Conservation (phyloP, 2,888 invertebrate genomes). For the Allygus modestus region DNA sequence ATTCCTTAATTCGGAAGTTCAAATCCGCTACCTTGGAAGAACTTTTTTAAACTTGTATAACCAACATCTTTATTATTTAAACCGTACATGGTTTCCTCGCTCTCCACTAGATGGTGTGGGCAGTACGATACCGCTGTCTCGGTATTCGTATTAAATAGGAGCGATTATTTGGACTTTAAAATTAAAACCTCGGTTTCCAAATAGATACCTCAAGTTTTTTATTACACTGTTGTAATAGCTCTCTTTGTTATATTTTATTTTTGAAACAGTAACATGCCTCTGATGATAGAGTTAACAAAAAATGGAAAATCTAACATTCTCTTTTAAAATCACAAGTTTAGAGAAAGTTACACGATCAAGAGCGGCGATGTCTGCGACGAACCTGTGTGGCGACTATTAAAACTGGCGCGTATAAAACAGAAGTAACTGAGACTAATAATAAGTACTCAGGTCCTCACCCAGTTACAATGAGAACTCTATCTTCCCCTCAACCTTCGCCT, state of each 20-base stretch:
- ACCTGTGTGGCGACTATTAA: not conserved
- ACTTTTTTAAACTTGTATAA: not conserved
- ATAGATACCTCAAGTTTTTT: no score
- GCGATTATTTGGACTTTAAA: no score
- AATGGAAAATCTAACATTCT: constrained; percentile 7
- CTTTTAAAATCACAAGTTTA: not conserved
- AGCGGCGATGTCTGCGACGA: not conserved
- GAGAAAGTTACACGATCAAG: constrained; percentile 11
- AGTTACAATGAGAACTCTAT: not conserved
- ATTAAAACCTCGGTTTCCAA: no score
- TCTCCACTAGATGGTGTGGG: not conserved
- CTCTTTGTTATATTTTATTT: no score
- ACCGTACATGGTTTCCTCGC: not conserved
- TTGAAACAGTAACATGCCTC: not conserved
- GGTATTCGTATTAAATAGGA: no score
- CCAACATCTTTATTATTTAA: not conserved
- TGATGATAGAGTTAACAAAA: not conserved
- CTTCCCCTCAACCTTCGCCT: not conserved
- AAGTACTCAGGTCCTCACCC: not conserved
- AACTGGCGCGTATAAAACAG: not conserved
- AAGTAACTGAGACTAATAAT: constrained; percentile 2
- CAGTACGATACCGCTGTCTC: not conserved
- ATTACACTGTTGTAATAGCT: no score
- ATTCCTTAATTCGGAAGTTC: not conserved
- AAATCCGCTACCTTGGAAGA: not conserved